phyloP scores from a whole-genome alignment of 1,140 invertebrate genomes.

The Lineus longissimus region DNA sequence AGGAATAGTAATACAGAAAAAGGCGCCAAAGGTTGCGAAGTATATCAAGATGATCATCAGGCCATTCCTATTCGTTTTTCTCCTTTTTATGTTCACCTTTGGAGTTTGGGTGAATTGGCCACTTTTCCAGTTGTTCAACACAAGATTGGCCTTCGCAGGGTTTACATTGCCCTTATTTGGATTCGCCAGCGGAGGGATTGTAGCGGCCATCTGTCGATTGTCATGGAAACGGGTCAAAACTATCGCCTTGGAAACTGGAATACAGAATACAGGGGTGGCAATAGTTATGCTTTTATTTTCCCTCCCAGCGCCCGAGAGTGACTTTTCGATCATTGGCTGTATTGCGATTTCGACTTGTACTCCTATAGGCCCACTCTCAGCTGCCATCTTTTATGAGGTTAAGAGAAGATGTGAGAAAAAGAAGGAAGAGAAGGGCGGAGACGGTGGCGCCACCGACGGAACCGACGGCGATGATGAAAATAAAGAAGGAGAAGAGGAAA shows the following conservation, averaged over 20 bases:
- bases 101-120: conserved; percentile 87
- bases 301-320: conserved; percentile 53
- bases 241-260: conserved; percentile 58
- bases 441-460: neutral
- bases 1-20: conserved; percentile 62
- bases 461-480: neutral
- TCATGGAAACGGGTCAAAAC: conserved; percentile 50
- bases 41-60: conserved; percentile 35
- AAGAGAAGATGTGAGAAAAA: conserved; percentile 5
- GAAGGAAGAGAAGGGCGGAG: neutral
- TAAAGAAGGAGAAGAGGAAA: neutral
- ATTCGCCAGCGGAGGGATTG: conserved; percentile 67
- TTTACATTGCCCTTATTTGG: conserved; percentile 83
- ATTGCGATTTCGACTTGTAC: conserved; percentile 83
- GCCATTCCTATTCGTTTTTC: conserved; percentile 76
- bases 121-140: conserved; percentile 76
- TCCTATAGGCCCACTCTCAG: conserved; percentile 70
- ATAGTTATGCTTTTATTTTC: conserved; percentile 55
- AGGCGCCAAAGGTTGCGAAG: conserved; percentile 57
- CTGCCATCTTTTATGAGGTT: conserved; percentile 30
- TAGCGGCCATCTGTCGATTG: conserved; percentile 34
- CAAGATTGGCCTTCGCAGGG: conserved; percentile 67
- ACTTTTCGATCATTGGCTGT: conserved; percentile 51
- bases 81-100: conserved; percentile 86
- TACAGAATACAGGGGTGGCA: conserved; percentile 56